Evolutionary conservation across 2,888 invertebrate genomes (phyloP).

Genomic region (Baccha elongata): DNA sequence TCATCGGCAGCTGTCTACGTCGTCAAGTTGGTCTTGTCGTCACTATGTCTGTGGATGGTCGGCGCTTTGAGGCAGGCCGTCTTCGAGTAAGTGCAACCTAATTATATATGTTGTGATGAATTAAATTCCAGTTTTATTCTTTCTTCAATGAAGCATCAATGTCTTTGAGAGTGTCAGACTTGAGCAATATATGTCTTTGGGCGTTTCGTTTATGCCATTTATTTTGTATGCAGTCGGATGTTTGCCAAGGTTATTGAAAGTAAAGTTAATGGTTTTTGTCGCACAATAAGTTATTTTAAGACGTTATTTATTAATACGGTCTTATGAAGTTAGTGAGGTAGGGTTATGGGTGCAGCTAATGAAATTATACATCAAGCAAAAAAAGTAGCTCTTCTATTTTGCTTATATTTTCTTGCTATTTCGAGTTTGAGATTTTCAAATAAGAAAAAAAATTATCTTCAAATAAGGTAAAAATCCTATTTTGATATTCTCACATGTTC

Average conservation of each 20-base stretch:
- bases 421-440: too few relatives aligned
- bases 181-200: constrained; percentile 39
- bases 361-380: too few relatives aligned
- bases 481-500: too few relatives aligned
- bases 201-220: constrained; percentile 39
- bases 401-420: too few relatives aligned
- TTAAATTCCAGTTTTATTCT: constrained; percentile 41
- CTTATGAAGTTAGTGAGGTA: too few relatives aligned
- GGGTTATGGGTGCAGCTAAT: too few relatives aligned
- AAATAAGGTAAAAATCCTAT: too few relatives aligned
- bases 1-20: constrained; percentile 43
- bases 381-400: too few relatives aligned
- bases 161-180: constrained; percentile 37
- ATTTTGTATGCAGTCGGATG: constrained; percentile 16
- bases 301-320: too few relatives aligned
- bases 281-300: not conserved
- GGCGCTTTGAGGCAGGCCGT: constrained; percentile 46
- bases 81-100: constrained; percentile 63
- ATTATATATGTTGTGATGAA: constrained; percentile 62
- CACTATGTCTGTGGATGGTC: constrained; percentile 43
- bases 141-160: constrained; percentile 8
- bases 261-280: constrained; percentile 26
- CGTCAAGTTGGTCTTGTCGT: constrained; percentile 38
- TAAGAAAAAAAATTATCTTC: too few relatives aligned
- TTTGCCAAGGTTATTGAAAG: constrained; percentile 55